Evolutionary conservation across 2,113 vertebrate genomes (phyloP).

Genomic region (Nothocercus julius): DNA sequence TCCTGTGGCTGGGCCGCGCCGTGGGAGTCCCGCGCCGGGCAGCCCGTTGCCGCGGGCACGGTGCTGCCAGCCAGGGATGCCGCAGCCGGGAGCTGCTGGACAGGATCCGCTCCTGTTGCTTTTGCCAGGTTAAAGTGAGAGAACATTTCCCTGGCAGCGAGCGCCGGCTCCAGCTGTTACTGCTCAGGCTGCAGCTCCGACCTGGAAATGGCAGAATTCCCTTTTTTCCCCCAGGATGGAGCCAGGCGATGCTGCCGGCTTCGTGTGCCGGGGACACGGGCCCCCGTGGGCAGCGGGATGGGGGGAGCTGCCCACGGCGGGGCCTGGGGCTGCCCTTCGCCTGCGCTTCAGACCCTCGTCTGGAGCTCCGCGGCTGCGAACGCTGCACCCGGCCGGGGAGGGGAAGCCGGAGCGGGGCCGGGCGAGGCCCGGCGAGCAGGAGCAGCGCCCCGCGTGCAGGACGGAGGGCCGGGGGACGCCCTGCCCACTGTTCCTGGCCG

Average conservation of each 20-base stretch:
- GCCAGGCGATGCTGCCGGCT: too few species aligned
- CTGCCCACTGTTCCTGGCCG: background rate
- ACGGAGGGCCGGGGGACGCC: too few species aligned
- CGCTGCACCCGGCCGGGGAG: too few species aligned
- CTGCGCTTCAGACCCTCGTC: too few species aligned
- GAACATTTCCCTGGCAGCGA: background rate
- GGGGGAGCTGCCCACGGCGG: too few species aligned
- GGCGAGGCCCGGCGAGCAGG: too few species aligned
- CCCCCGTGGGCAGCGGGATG: too few species aligned
- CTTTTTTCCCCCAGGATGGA: background rate
- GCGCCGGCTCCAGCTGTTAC: background rate
- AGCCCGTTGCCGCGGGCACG: background rate
- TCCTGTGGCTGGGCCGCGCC: background rate
- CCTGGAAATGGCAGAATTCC: background rate
- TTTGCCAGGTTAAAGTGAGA: background rate
- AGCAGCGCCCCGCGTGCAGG: background rate
- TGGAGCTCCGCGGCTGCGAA: too few species aligned
- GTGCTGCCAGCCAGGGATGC: rapidly evolving
- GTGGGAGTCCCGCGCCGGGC: background rate
- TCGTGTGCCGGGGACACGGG: too few species aligned
- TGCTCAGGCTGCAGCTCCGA: background rate
- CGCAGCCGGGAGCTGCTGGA: background rate
- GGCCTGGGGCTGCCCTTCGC: too few species aligned
- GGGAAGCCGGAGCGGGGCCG: background rate
- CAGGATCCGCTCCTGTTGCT: background rate